Evolutionary conservation across 2,888 invertebrate genomes (phyloP).

Genomic region (Drosophila paramelanica): DNA sequence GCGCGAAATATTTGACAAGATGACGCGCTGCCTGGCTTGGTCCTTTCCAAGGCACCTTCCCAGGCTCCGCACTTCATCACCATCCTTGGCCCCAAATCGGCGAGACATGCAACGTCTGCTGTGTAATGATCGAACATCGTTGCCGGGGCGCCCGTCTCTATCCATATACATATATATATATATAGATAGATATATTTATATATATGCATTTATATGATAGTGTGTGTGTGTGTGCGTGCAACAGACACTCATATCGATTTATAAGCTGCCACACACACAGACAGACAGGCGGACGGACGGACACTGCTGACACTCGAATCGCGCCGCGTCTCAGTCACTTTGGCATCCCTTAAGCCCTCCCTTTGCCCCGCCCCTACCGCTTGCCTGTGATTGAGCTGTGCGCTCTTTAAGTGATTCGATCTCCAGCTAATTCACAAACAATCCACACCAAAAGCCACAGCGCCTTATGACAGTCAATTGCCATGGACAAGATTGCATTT

Average conservation of each 20-base stretch:
- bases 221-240: slow-evolving; percentile 40
- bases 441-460: slow-evolving; percentile 57
- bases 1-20: slow-evolving; percentile 80
- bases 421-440: slow-evolving; percentile 73
- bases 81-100: slow-evolving; percentile 16
- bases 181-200: not conserved
- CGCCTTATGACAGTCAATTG: slow-evolving; percentile 37
- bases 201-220: not conserved
- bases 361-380: not conserved
- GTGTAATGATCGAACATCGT: slow-evolving; percentile 68
- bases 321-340: slow-evolving; percentile 35
- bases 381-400: slow-evolving; percentile 57
- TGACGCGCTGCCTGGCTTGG: slow-evolving; percentile 65
- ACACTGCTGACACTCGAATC: slow-evolving; percentile 58
- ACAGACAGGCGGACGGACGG: not conserved
- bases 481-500: slow-evolving; percentile 24
- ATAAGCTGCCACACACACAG: slow-evolving; percentile 64
- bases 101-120: slow-evolving; percentile 66
- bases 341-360: slow-evolving; percentile 32
- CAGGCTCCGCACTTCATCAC: not conserved
- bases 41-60: slow-evolving; percentile 13
- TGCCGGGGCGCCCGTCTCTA: slow-evolving; percentile 24
- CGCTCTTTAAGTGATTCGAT: slow-evolving; percentile 71
- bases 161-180: not conserved
- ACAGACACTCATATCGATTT: slow-evolving; percentile 77